These are phyloP conservation scores for Gambelia wislizenii DNA, from an alignment of 2,797 vertebrate species.

Conservation along the genomic window DNA sequence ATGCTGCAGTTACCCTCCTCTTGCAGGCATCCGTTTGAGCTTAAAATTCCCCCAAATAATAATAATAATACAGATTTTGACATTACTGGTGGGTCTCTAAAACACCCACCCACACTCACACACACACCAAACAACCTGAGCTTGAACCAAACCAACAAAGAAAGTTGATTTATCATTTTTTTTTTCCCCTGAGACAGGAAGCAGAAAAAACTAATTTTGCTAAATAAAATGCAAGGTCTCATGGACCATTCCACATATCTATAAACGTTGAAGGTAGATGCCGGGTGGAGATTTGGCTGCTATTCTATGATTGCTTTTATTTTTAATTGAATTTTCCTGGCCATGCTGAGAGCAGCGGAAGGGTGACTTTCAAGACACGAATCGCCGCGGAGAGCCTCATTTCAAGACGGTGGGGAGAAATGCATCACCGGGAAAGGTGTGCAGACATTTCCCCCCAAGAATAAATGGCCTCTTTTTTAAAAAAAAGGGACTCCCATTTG, in stretches of 20 bases:
- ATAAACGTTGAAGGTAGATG: not conserved
- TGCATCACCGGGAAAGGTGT: not conserved
- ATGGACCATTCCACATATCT: not conserved
- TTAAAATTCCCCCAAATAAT: too few species aligned
- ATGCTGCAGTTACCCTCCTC: too few species aligned
- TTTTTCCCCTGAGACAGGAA: too few species aligned
- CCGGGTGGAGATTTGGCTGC: not conserved
- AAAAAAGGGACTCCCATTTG: conserved; percentile 15
- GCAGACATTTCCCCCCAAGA: conserved; percentile 10
- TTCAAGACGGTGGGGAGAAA: not conserved
- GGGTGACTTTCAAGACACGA: conserved; percentile 22
- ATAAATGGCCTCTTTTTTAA: conserved; percentile 5
- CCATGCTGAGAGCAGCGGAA: conserved; percentile 5
- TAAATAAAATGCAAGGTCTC: not conserved
- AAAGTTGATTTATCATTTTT: too few species aligned
- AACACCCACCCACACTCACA: too few species aligned
- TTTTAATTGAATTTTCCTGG: conserved; percentile 33
- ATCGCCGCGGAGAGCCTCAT: conserved; percentile 14
- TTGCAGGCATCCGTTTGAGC: too few species aligned
- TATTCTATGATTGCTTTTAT: conserved; percentile 23
- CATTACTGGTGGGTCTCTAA: too few species aligned
- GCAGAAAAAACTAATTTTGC: not conserved
- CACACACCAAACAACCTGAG: too few species aligned
- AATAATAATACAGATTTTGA: too few species aligned
- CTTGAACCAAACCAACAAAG: too few species aligned